A percentile compares a stretch with the other conserved stretches of the same genome.
These are phyloP conservation scores for Ornithoptera alexandrae DNA, from an alignment of 2,888 invertebrate genomes.

Conservation along the genomic window DNA sequence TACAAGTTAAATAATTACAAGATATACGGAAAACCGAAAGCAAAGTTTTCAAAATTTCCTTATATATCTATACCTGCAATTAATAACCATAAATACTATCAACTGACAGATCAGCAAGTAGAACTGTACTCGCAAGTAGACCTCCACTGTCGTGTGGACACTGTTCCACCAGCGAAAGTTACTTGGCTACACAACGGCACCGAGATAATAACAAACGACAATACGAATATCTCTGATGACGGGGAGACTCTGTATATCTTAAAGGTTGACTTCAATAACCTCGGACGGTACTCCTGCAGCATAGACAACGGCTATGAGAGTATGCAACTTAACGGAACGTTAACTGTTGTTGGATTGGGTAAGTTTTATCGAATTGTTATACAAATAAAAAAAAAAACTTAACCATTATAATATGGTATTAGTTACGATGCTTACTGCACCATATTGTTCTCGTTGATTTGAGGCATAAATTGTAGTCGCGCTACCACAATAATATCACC, in stretches of 20 bases:
- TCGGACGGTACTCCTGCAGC: constrained; percentile 76
- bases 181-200: constrained; percentile 64
- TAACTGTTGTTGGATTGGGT: constrained; percentile 60
- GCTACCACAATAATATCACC: too few relatives aligned
- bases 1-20: too few relatives aligned
- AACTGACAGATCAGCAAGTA: constrained; percentile 49
- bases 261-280: constrained; percentile 51
- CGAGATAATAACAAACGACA: constrained; percentile 36
- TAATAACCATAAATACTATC: background rate
- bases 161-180: constrained; percentile 45
- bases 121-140: constrained; percentile 54
- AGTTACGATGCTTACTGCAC: too few relatives aligned
- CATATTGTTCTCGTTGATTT: too few relatives aligned
- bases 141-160: constrained; percentile 50
- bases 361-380: constrained; percentile 33
- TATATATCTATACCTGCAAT: too few relatives aligned
- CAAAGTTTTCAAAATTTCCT: too few relatives aligned
- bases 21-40: too few relatives aligned
- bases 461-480: too few relatives aligned
- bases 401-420: too few relatives aligned
- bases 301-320: constrained; percentile 72
- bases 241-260: constrained; percentile 46
- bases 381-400: too few relatives aligned
- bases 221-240: constrained; percentile 45
- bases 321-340: constrained; percentile 46